Evolutionary conservation across 2,888 invertebrate genomes (phyloP), one percentile per base, ranked within the genome.

Genomic region (Ctena decussata): DNA sequence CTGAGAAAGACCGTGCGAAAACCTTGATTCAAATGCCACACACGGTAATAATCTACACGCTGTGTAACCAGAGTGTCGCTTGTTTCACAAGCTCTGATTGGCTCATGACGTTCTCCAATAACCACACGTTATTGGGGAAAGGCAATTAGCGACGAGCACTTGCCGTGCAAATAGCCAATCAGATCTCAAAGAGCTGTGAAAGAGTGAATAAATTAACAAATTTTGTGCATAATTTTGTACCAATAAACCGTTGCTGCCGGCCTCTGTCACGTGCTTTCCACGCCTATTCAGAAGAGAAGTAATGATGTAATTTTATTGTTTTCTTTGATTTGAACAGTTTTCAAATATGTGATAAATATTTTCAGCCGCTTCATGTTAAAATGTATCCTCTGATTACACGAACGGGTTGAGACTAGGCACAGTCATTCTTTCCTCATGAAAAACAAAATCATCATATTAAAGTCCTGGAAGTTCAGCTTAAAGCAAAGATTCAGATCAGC

Each of bases 21-120:
- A 80, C 78, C 73, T 79, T 70, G 83, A 80, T 81, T 85, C 79
- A 77, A 84, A 88, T 88, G 84, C 88, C 93, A 93, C 94, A 93
- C 94, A 94, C 92, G 89, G 91, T 80, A 90, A 90, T 86, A 90
- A 87, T 91, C 91, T 90, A 92, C 93, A 92, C 93, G 92, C 93
- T 91, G 93, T 92, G 92, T 92, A 89, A 90, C 91, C 89, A 85
- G 86, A 87, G 80, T 90, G 92, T 92, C 73, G 60, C 82, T 74
- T 85, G 85, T 77, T 81, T 85, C 73, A 37, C 8, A 30, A 32
- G 3, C 65, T 77, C 24, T 81, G 84, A 88, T 88, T 88, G 85
- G 88, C 53, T 44, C n/a, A 80, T 27, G 49, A 0, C 41, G 24
- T 24, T 44, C 37, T 11, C 84, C 84, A 84, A 84, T 80, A 46